Conservation (phyloP, 2,113 vertebrate genomes). For the Bambusicola thoracicus region DNA sequence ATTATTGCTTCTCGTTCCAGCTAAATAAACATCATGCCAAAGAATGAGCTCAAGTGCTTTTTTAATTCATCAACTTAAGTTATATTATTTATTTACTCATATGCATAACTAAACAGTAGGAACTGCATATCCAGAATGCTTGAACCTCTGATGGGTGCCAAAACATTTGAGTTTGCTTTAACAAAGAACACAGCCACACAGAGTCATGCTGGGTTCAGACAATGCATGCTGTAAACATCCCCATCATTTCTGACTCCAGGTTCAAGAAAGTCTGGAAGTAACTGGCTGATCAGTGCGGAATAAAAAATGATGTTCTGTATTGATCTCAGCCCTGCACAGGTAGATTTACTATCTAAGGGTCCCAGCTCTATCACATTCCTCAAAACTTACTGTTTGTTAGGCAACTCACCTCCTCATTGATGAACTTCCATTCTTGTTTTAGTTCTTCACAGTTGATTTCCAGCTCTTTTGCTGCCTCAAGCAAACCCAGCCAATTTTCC, state of each 20-base stretch:
- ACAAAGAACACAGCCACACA: background rate
- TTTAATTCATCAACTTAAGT: background rate
- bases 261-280: background rate
- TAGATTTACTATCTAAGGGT: background rate
- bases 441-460: slow-evolving; percentile 76
- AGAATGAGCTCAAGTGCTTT: slow-evolving; percentile 15
- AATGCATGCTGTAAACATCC: background rate
- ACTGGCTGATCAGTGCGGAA: background rate
- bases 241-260: background rate
- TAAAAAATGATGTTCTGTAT: background rate
- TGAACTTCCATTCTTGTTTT: slow-evolving; percentile 84
- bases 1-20: slow-evolving; percentile 85
- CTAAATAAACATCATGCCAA: slow-evolving; percentile 71
- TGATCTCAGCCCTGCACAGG: background rate
- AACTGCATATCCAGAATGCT: background rate
- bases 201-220: background rate
- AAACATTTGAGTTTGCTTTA: background rate
- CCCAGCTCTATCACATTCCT: background rate
- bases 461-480: slow-evolving; percentile 72
- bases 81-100: slow-evolving; percentile 19
- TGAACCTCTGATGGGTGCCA: background rate
- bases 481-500: slow-evolving; percentile 76
- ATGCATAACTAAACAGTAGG: background rate
- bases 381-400: background rate
- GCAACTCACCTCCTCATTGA: slow-evolving; percentile 84